Conservation (phyloP, 1,140 invertebrate species). For the Akabosia matsudoensis region DNA sequence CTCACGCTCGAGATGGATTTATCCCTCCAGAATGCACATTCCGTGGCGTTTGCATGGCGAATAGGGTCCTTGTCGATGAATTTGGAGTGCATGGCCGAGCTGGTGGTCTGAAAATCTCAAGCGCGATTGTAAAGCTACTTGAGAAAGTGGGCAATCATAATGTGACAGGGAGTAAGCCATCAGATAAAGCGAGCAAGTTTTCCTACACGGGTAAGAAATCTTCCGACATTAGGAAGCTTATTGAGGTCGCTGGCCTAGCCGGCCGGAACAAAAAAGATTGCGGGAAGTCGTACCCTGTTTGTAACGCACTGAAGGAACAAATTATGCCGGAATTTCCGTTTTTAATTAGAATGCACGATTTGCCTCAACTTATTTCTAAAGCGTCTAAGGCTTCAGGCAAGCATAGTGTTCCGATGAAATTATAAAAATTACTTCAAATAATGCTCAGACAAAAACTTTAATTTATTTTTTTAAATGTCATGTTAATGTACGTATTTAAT, state of each 20-base stretch:
- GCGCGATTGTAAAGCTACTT: slow-evolving; percentile 25
- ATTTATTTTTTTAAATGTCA: background rate
- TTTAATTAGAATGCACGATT: slow-evolving; percentile 1
- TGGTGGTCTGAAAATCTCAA: slow-evolving; percentile 11
- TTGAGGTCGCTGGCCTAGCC: slow-evolving; percentile 22
- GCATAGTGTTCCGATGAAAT: background rate
- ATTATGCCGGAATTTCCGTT: background rate
- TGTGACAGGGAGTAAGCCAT: background rate
- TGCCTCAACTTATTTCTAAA: background rate
- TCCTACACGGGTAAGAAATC: background rate
- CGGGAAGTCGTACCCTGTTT: slow-evolving; percentile 28
- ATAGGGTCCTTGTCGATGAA: slow-evolving; percentile 31
- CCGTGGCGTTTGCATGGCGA: slow-evolving; percentile 27
- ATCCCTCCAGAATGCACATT: slow-evolving; percentile 30
- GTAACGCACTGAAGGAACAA: background rate
- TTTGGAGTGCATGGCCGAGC: slow-evolving; percentile 25
- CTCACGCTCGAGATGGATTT: slow-evolving; percentile 26
- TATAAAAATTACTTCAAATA: too few species aligned
- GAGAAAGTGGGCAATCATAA: background rate
- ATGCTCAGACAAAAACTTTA: background rate
- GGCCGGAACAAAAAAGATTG: slow-evolving; percentile 25
- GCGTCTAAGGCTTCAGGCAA: background rate
- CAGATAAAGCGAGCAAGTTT: background rate
- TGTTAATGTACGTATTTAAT: too few species aligned
- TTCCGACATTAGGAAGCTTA: slow-evolving; percentile 1